Evolutionary conservation across 1,140 invertebrate genomes (phyloP).

Genomic region (Chymomyza costata): DNA sequence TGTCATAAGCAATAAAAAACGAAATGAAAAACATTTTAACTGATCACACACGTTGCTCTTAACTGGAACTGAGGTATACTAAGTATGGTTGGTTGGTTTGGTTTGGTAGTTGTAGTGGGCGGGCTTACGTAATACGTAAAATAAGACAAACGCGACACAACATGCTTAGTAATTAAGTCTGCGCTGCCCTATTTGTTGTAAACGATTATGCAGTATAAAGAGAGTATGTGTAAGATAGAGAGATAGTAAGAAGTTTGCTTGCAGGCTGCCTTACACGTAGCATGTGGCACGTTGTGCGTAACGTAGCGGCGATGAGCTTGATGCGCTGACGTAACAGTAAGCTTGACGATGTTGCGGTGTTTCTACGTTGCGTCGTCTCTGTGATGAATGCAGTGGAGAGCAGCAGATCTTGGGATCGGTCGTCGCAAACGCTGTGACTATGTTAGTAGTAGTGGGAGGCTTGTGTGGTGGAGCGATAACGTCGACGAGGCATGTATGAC

Average conservation of each 20-base stretch:
- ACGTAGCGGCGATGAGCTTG: slow-evolving; percentile 15
- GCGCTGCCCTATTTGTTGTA: slow-evolving; percentile 24
- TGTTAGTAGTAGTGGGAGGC: slow-evolving; percentile 53
- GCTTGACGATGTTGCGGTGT: slow-evolving; percentile 13
- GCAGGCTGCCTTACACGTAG: slow-evolving; percentile 61
- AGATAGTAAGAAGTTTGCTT: slow-evolving; percentile 11
- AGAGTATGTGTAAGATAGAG: slow-evolving; percentile 7
- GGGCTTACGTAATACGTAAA: slow-evolving; percentile 23
- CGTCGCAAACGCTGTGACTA: slow-evolving; percentile 26
- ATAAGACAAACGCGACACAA: slow-evolving; percentile 28
- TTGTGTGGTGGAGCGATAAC: no score
- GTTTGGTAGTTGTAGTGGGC: slow-evolving; percentile 4
- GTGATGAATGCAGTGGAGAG: slow-evolving; percentile 5
- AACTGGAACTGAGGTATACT: slow-evolving; percentile 11
- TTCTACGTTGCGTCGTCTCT: slow-evolving; percentile 9
- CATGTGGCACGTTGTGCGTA: slow-evolving; percentile 34
- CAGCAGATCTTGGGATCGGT: slow-evolving; percentile 7
- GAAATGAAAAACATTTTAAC: slow-evolving; percentile 15
- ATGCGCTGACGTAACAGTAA: slow-evolving; percentile 5
- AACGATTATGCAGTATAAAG: slow-evolving; percentile 6
- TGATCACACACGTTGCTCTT: slow-evolving; percentile 11
- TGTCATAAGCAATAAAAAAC: slow-evolving; percentile 27
- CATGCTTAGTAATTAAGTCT: slow-evolving; percentile 29
- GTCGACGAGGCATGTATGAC: slow-evolving; percentile 19
- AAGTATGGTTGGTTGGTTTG: not conserved